Conservation (phyloP, 2,888 invertebrate genomes). For the Callinectes sapidus region DNA sequence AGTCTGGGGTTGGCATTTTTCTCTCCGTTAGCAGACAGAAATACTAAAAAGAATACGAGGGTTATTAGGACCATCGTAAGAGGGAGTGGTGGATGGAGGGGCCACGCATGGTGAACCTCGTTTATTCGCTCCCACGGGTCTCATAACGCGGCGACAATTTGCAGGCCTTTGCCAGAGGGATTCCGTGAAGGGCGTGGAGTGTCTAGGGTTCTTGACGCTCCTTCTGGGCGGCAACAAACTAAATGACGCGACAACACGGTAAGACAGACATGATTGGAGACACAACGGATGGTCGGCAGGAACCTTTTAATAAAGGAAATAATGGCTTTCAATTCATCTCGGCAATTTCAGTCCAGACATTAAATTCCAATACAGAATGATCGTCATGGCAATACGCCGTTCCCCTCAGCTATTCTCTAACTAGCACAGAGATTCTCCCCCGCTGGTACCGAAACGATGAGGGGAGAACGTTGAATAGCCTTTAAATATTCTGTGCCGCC, state of each 20-base stretch:
- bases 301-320: background rate
- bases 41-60: background rate
- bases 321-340: background rate
- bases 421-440: background rate
- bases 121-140: slow-evolving; percentile 51
- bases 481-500: slow-evolving; percentile 23
- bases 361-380: slow-evolving; percentile 15
- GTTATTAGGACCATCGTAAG: slow-evolving; percentile 10
- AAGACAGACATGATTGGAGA: background rate
- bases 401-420: slow-evolving; percentile 5
- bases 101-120: slow-evolving; percentile 36
- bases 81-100: slow-evolving; percentile 23
- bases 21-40: background rate
- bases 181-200: background rate
- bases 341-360: slow-evolving; percentile 5
- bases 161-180: background rate
- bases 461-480: slow-evolving; percentile 22
- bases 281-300: background rate
- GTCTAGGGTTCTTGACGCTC: background rate
- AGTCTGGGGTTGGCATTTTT: background rate
- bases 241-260: background rate
- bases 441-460: background rate
- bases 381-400: background rate
- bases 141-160: slow-evolving; percentile 41
- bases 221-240: background rate